Evolutionary conservation across 2,113 vertebrate species (phyloP), one percentile per base, ranked within the genome.

Genomic region (Carassius auratus): DNA sequence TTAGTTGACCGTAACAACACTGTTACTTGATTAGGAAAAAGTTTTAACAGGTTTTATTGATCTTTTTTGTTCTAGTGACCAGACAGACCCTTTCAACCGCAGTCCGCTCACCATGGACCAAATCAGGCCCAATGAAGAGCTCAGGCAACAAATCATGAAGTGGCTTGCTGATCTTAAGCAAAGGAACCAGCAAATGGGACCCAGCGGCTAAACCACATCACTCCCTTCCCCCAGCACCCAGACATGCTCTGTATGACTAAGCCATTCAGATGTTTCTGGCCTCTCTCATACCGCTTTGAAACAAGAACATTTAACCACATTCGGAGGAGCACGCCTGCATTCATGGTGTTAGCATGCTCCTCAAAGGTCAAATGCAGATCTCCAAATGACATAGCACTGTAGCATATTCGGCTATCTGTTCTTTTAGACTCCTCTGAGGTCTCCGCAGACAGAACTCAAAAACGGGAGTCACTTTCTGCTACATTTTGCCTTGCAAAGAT

Each of bases 61-160:
- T 19, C 82, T 33, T 90, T 89, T 0, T 33, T 12, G 73, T 93
- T 91, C 21, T 91, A 99, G 98, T 1, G 98, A 99, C 93, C 98
- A 99, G 95, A 99, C 98, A 0, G 98, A 99, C 91, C 98, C 98
- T 74, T 99, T 99, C 91, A 99, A 99, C 90, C 97, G 98, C 85
- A 99, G 97, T 90, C 98, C 97, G 64, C 96, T 99, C 69, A 99
- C 98, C 68, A 99, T 99, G 98, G 98, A 99, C 94, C 98, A 99
- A 96, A 98, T 99, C 89, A 96, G 97, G 94, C 96, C 98, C 88
- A 99, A 99, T 84, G 95, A 95, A n/a, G 98, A 99, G 90, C 96
- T 99, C 30, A 98, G 97, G 90, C 96, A 97, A 90, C 96, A 95
- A 94, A 99, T 99, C 87, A 96, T 96, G 66, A 94, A 88, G 84